Base-by-base conservation (phyloP, 2,113 vertebrate species). In the Neomonachus schauinslandi region DNA sequence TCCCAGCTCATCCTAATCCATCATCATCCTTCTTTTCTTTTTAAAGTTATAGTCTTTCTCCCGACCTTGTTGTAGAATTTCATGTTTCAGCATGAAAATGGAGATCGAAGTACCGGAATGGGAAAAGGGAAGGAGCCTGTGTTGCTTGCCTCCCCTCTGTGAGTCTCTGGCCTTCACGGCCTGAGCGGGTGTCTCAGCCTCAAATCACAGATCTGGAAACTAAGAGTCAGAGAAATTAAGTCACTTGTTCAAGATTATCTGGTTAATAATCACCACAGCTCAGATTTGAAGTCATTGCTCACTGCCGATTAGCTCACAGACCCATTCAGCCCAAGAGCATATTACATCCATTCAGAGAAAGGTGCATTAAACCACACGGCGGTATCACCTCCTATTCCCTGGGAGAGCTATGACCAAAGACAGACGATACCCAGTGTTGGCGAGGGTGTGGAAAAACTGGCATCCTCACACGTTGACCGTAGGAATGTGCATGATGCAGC, bases 1-100 rank as follows among this genome's bases (percentile, higher is more conserved):
- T 95, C 67, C 80, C 53, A 76, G 46, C 61, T 88, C 87, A 77
- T 31, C 26, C 72, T 15, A 91, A 91, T 77, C 63, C 15, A 83
- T 96, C 79, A 80, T 86, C 77, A 89, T 15, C 10, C 12, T 89
- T 46, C 57, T 93, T 96, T 94, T 91, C 89, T 93, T 82, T 81
- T 86, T 21, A 33, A 95, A 95, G 61, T 86, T 51, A 90, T 49
- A 86, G 57, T 89, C 93, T 69, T 84, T 92, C 55, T 42, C 61
- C 84, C 4, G 69, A 89, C 33, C 87, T 88, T 84, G 53, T 49
- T 89, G 57, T 39, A 11, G 91, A 67, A 89, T 53, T 61, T 46
- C 46, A 46, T 46, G 46, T 46, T 46, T 46, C 12, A 7, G 19
- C 13, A 2, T 26, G 19, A 65, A 53, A 74, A 31, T 2, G 55